These are phyloP conservation scores for Linurgus olivaceus DNA, from an alignment of 2,797 vertebrate genomes.

Conservation along the genomic window DNA sequence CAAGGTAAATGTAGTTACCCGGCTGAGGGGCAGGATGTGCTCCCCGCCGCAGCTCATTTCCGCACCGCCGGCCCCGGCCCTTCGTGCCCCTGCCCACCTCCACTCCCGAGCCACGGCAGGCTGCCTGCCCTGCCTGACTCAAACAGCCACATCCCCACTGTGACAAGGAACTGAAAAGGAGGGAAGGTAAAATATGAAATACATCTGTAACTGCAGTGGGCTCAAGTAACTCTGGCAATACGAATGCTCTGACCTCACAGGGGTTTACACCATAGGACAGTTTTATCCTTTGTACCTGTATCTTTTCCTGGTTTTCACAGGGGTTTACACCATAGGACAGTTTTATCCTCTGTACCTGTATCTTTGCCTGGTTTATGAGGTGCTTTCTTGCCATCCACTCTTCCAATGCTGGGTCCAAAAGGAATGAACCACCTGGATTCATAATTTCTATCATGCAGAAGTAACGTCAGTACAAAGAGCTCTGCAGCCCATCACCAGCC, in stretches of 20 bases:
- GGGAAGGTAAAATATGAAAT: neutral
- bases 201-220: neutral
- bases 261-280: neutral
- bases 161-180: neutral
- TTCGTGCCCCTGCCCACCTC: neutral
- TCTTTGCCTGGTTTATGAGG: neutral
- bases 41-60: accelerated
- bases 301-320: neutral
- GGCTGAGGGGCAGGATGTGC: neutral
- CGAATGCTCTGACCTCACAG: neutral
- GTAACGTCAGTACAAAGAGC: neutral
- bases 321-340: neutral
- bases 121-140: neutral
- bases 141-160: neutral
- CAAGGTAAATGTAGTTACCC: neutral
- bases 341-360: neutral
- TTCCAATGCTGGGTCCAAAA: neutral
- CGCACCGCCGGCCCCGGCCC: accelerated
- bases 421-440: neutral
- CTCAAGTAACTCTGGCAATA: neutral
- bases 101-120: neutral
- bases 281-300: neutral
- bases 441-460: neutral
- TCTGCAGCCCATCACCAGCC: neutral
- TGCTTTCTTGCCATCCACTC: neutral